A percentile compares a stretch with the other conserved stretches of the same genome.
phyloP scores from a whole-genome alignment of 2,888 invertebrate species.

The Drosophila atripex region DNA sequence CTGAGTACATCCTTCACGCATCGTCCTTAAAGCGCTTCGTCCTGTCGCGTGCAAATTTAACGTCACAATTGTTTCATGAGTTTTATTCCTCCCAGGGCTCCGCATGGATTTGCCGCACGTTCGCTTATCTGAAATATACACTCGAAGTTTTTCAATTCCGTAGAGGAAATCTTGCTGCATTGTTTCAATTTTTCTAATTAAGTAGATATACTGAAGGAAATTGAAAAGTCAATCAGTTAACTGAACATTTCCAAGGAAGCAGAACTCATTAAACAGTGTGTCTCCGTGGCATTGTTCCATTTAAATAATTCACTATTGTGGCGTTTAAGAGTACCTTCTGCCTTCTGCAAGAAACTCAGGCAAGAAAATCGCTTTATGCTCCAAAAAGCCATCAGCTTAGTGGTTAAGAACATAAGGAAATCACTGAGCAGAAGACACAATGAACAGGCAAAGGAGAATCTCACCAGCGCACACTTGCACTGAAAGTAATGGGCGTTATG shows the following conservation, averaged over 20 bases:
- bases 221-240: conserved; percentile 25
- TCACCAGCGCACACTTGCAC: conserved; percentile 14
- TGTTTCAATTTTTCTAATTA: conserved; percentile 17
- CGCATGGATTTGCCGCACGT: conserved; percentile 1
- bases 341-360: conserved; percentile 5
- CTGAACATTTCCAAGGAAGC: conserved; percentile 4
- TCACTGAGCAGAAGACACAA: conserved; percentile 48
- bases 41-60: conserved; percentile 45
- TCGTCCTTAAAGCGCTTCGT: conserved; percentile 53
- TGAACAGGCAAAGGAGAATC: conserved; percentile 19
- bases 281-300: not conserved
- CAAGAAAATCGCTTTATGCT: conserved; percentile 36
- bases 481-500: not conserved
- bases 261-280: not conserved
- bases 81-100: conserved; percentile 3
- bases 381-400: conserved; percentile 46
- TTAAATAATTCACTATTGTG: conserved; percentile 24
- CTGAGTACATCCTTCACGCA: conserved; percentile 25
- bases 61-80: conserved; percentile 17
- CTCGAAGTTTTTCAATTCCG: conserved; percentile 26
- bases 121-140: not conserved
- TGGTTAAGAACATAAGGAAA: conserved; percentile 51
- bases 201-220: conserved; percentile 5
- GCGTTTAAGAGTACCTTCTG: conserved; percentile 21
- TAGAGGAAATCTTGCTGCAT: not conserved